Conservation (phyloP, 64 coral and sea anemone species). For the Dendronephthya gigantea region DNA sequence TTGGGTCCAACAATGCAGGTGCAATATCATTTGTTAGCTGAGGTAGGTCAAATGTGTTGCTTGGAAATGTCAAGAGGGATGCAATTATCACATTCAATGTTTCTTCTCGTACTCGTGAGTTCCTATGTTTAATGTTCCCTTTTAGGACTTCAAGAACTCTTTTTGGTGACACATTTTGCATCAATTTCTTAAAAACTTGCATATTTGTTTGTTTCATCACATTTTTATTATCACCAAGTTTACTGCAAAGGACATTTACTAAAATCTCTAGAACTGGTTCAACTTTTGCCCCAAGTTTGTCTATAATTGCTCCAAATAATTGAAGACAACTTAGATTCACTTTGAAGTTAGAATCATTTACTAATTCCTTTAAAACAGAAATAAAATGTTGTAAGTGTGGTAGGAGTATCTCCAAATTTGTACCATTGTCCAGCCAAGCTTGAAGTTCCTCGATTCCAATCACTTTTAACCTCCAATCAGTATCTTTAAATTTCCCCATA, state of each 20-base stretch:
- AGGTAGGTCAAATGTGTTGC: slow-evolving; percentile 91
- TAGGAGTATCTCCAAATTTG: slow-evolving; percentile 44
- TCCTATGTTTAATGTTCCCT: slow-evolving; percentile 71
- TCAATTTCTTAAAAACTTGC: slow-evolving; percentile 92
- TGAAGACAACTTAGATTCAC: slow-evolving; percentile 84
- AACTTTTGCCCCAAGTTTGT: slow-evolving; percentile 56
- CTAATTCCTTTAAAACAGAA: slow-evolving; percentile 59
- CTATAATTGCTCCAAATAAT: slow-evolving; percentile 74
- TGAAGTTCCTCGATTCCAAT: slow-evolving; percentile 92
- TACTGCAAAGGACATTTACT: slow-evolving; percentile 63
- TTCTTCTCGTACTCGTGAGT: slow-evolving; percentile 93
- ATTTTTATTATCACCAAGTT: slow-evolving; percentile 95
- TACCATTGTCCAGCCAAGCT: slow-evolving; percentile 58
- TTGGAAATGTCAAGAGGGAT: slow-evolving; percentile 82
- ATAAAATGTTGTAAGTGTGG: slow-evolving; percentile 69
- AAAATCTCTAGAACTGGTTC: slow-evolving; percentile 68
- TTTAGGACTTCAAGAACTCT: slow-evolving; percentile 62
- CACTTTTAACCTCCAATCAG: slow-evolving; percentile 71
- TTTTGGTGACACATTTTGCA: slow-evolving; percentile 83
- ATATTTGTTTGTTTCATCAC: slow-evolving; percentile 99
- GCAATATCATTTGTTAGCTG: slow-evolving; percentile 65
- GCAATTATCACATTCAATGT: slow-evolving; percentile 89
- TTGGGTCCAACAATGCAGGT: slow-evolving; percentile 69
- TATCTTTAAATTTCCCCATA: slow-evolving; percentile 66
- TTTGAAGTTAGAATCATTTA: slow-evolving; percentile 91